These are phyloP conservation scores for Amphilophus citrinellus DNA, from an alignment of 2,113 vertebrate genomes.

Conservation along the genomic window DNA sequence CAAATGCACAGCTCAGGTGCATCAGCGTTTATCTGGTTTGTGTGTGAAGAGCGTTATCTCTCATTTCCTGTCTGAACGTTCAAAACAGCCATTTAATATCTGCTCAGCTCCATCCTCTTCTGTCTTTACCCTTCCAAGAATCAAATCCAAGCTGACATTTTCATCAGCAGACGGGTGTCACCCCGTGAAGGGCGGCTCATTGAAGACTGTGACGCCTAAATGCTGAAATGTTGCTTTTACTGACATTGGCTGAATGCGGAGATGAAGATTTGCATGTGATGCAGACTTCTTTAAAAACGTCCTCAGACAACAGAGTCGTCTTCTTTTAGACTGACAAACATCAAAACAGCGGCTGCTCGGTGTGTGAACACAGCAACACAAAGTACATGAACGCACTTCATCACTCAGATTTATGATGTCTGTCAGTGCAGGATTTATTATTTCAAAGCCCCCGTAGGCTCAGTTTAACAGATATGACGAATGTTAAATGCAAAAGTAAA, in stretches of 20 bases:
- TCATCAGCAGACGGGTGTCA: neutral
- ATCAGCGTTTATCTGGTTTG: neutral
- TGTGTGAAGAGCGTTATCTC: neutral
- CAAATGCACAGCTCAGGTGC: neutral
- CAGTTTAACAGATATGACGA: neutral
- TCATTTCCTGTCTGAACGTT: neutral
- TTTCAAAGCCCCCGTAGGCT: neutral
- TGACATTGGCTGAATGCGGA: neutral
- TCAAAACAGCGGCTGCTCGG: neutral
- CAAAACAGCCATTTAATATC: neutral
- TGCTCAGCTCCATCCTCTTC: neutral
- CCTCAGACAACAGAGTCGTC: neutral
- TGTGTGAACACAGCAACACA: neutral
- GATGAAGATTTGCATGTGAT: slow-evolving; percentile 20
- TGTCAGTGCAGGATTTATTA: neutral
- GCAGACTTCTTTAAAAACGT: neutral
- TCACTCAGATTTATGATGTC: neutral
- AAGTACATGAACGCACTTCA: neutral
- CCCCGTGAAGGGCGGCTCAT: neutral
- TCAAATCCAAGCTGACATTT: slow-evolving; percentile 44
- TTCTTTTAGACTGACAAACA: neutral
- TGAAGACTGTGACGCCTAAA: neutral
- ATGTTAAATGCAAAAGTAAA: neutral
- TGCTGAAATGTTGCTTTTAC: neutral
- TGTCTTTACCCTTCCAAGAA: neutral